Evolutionary conservation across 2,797 vertebrate species (phyloP), one percentile per base, ranked within the genome.

Genomic region (Cossypha heuglini): DNA sequence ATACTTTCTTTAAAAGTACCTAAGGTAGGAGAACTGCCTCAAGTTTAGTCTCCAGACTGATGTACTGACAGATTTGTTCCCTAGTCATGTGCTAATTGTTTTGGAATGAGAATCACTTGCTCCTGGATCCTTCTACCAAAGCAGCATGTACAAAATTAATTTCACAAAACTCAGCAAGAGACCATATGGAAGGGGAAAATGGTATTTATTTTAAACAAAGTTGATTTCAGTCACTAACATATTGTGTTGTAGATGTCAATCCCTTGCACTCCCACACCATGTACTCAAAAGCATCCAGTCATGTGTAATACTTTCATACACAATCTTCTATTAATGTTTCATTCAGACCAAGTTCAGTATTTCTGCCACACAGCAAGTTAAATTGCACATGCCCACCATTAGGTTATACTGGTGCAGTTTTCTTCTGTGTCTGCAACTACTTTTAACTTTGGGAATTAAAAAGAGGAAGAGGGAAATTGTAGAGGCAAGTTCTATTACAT

Each of bases 151-250:
- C 37, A 61, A 86, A 92, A 61, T 83, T 37, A 42, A 46, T 64
- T 83, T 71, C 48, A 80, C 31, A 45, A 79, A 88, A 59, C 64
- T 85, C 48, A 21, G 11, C 7, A 11, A 52, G 61, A 77, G 19
- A 67, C 82, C 57, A 51, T 71, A 77, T 94, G 90, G 93, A 80
- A 93, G 35, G 14, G 33, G n/a, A n/a, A 86, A 93, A 66, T 42
- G 40, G 3, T 86, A 66, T 76, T 93, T 91, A 66, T 85, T 93
- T 93, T 82, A 76, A 62, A 82, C 35, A 71, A 73, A 62, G 15
- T 48, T 80, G 25, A 82, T 88, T 91, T 91, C 63, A 73, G 72
- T 86, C 78, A 26, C 67, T 88, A 59, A 35, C 77, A 81, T 28
- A 4, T 35, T 52, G 33, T 86, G 62, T 75, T 91, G 55, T 21